Conservation (phyloP, 2,113 vertebrate genomes). For the Cygnus atratus region DNA sequence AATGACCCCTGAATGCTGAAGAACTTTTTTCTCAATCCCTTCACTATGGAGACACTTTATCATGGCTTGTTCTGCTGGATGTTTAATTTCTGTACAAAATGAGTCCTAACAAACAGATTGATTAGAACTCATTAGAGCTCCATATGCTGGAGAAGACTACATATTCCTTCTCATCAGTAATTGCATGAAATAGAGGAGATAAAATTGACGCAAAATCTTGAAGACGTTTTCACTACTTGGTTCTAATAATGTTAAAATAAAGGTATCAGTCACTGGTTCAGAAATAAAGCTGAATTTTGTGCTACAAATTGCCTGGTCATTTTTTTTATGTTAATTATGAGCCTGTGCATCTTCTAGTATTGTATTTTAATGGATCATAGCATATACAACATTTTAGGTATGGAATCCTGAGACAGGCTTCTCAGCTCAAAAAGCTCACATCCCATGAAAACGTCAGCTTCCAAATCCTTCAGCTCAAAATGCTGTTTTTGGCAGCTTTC, state of each 20-base stretch:
- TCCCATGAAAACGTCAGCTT: background rate
- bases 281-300: background rate
- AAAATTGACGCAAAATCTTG: background rate
- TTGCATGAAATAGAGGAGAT: background rate
- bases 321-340: background rate
- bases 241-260: background rate
- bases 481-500: background rate
- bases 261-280: background rate
- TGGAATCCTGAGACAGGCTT: background rate
- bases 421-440: background rate
- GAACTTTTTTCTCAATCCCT: background rate
- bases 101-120: background rate
- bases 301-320: background rate
- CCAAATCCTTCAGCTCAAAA: background rate
- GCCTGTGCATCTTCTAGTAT: background rate
- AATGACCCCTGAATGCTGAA: background rate
- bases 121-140: background rate
- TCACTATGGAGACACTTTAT: background rate
- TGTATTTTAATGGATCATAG: background rate
- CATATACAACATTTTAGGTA: background rate
- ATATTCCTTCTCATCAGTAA: background rate
- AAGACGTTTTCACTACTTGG: background rate
- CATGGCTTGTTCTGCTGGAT: background rate
- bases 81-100: constrained; percentile 4
- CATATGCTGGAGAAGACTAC: background rate